Conservation (phyloP, 2,113 vertebrate genomes). For the Mesitornis unicolor region DNA sequence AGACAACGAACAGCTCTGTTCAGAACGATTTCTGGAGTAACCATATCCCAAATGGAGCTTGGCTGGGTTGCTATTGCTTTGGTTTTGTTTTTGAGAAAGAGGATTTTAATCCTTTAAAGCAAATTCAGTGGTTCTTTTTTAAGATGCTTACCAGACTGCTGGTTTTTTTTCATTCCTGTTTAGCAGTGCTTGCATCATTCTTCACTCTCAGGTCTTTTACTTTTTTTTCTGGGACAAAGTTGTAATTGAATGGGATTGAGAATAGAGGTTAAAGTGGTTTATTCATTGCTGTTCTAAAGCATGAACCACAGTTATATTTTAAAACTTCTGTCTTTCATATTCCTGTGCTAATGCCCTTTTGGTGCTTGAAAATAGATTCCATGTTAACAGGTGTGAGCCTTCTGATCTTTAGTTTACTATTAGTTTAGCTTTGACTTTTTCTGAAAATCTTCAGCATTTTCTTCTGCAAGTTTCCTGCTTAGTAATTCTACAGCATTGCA, state of each 20-base stretch:
- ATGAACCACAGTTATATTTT: neutral
- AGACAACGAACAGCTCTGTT: neutral
- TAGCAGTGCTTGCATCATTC: neutral
- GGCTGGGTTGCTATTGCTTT: neutral
- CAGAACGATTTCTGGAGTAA: neutral
- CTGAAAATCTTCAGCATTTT: neutral
- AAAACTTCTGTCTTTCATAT: neutral
- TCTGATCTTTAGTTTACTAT: neutral
- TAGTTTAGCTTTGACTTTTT: neutral
- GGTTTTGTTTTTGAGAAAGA: neutral
- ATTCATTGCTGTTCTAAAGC: neutral
- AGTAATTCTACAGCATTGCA: neutral
- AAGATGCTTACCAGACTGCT: neutral
- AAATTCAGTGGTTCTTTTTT: neutral
- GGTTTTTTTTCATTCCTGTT: neutral
- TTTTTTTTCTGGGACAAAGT: neutral
- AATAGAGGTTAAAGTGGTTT: neutral
- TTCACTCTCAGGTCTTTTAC: neutral
- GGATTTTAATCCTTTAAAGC: neutral
- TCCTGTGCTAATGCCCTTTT: neutral
- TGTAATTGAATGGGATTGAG: neutral
- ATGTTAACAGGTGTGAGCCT: fast-evolving
- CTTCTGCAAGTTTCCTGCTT: neutral
- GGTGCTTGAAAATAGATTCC: neutral
- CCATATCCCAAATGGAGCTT: neutral